Evolutionary conservation across 2,888 invertebrate species (phyloP), one percentile per base, ranked within the genome.

Genomic region (Drosophila austrosaltans): DNA sequence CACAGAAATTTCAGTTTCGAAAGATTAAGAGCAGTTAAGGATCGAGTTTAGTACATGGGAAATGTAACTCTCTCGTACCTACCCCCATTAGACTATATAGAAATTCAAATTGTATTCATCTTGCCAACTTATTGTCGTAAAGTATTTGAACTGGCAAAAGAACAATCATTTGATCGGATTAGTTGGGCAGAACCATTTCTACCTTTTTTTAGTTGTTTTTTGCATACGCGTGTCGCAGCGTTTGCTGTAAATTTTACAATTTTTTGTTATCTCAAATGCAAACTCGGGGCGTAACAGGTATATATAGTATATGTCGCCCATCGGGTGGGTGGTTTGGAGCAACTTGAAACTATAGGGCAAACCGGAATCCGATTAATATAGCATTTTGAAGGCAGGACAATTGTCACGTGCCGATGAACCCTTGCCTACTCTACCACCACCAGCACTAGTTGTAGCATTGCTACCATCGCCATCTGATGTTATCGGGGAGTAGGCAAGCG

Each of bases 151-250:
- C 69, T 58, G 58, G 63, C 60, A 73, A 78, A 78, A 72, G 80
- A 81, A 71, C 91, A 90, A 91, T 89, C 91, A 89, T 83, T 87
- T 91, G 87, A 90, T 87, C 89, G 89, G 91, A 90, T 90, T 91
- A 90, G 85, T 77, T 75, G 75, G 81, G 65, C 62, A 73, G 78
- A 70, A 40, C 67, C 56, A 56, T 66, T 57, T 22, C 12, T 42
- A 28, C n/a, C 12, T n/a, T 30, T 42, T 63, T 64, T 44, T 64
- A 44, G 57, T 73, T 42, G 63, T 57, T 28, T n/a, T 77, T 86
- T 76, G 81, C 74, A 79, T 76, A 78, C 84, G 76, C 82, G 82
- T 84, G 82, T 10, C 79, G 5, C 66, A 64, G 25, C 72, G 72
- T 48, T 72, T 63, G 73, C 53, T 72, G 36, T 54, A 65, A 53